Evolutionary conservation across 2,113 vertebrate species (phyloP), one percentile per base, ranked within the genome.

Genomic region (Herpetotheres cachinnans): DNA sequence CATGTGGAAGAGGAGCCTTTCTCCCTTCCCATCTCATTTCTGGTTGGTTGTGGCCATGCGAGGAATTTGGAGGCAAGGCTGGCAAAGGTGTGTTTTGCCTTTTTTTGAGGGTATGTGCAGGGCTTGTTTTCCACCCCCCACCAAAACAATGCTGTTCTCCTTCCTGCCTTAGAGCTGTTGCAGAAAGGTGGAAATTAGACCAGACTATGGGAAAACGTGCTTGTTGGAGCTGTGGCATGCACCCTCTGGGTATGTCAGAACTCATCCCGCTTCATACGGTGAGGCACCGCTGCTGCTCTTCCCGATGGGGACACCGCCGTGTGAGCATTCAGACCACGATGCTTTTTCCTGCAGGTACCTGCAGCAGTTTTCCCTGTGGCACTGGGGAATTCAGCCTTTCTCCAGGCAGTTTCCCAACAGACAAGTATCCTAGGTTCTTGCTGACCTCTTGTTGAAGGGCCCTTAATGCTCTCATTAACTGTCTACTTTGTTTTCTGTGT

Each of bases 261-360:
- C 63, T 55, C 63, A 42, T 56, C 17, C 80, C 1, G 17, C 13
- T 29, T 30, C 29, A 5, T 17, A 18, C 1, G 5, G n/a, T 2
- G 38, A 82, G 52, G 27, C 7, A 22, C 11, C 6, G 10, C 44
- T 27, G 27, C 49, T 44, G 27, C 34, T 13, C 27, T 52, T 52
- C 46, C 13, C 1, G 1, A 36, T 2, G 29, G 47, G 26, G 25
- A 42, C 30, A 2, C 40, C 21, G 5, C 50, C 0, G 1, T 1
- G 20, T 18, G 27, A 67, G 44, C 15, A 3, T 44, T 32, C 22
- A 5, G 36, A 17, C 21, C 30, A 12, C 0, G 11, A 21, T n/a
- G 49, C 29, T 40, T 13, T 34, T 71, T 58, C 42, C 42, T 16
- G 32, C 22, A 65, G 18, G n/a, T 18, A 26, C 10, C 20, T 18